These are phyloP conservation scores for Alfaro cultratus DNA, from an alignment of 2,797 vertebrate species.

Conservation along the genomic window DNA sequence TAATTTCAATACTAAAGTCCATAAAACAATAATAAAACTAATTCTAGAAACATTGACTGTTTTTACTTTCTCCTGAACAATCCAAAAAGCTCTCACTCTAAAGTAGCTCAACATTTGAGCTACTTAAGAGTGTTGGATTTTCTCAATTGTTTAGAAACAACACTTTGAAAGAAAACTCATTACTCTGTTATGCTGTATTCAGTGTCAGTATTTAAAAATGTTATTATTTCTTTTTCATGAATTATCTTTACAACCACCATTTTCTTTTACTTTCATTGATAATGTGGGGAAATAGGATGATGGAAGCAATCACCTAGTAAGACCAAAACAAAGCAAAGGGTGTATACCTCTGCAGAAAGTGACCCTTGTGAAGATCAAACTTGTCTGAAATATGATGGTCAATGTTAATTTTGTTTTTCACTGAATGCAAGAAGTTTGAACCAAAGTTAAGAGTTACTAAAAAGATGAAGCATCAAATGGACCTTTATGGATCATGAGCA, in stretches of 20 bases:
- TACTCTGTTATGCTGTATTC: not conserved
- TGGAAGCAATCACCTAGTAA: not conserved
- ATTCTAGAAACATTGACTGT: not conserved
- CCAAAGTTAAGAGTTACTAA: not conserved
- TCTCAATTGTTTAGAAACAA: not conserved
- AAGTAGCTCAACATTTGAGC: not conserved
- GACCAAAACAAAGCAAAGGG: not conserved
- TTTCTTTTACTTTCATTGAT: not conserved
- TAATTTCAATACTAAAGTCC: not conserved
- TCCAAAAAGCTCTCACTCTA: not conserved
- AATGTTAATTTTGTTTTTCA: not conserved
- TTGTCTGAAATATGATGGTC: not conserved
- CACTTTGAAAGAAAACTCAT: not conserved
- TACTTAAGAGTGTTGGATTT: not conserved
- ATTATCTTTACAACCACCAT: not conserved
- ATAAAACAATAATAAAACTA: not conserved
- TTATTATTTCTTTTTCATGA: not conserved
- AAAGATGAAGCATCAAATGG: not conserved
- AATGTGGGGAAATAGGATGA: not conserved
- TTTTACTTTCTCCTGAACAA: not conserved
- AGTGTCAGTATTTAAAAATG: not conserved
- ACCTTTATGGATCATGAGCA: not conserved
- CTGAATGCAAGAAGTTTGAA: not conserved
- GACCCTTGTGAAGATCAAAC: not conserved
- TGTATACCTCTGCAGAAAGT: not conserved